Evolutionary conservation across 2,888 invertebrate genomes (phyloP).

Genomic region (Miltochrista miniata): DNA sequence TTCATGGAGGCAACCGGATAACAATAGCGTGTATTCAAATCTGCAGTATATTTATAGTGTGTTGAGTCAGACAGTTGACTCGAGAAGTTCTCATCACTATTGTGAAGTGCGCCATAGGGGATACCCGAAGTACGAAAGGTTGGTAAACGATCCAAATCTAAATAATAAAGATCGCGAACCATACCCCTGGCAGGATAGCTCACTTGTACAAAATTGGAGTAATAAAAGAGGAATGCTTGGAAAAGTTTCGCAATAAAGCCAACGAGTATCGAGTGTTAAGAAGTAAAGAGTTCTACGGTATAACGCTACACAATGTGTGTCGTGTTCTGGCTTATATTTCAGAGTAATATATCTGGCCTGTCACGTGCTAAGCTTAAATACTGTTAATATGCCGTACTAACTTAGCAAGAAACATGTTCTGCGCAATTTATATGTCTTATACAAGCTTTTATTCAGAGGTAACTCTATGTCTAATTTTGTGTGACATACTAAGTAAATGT

Average conservation of each 20-base stretch:
- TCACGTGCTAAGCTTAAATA: constrained; percentile 22
- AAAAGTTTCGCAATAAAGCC: constrained; percentile 83
- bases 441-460: too few species aligned
- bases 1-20: constrained; percentile 20
- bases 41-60: constrained; percentile 23
- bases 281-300: constrained; percentile 73
- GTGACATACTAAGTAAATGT: too few species aligned
- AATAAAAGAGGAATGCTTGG: constrained; percentile 82
- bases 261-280: constrained; percentile 83
- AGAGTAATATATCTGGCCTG: constrained; percentile 24
- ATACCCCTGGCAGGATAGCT: constrained; percentile 65
- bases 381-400: neutral
- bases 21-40: constrained; percentile 26
- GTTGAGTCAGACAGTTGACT: constrained; percentile 35
- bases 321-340: constrained; percentile 30
- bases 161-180: constrained; percentile 77
- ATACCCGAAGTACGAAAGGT: constrained; percentile 29
- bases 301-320: constrained; percentile 25
- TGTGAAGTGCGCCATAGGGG: constrained; percentile 38
- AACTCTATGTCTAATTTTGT: too few species aligned
- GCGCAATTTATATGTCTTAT: too few species aligned
- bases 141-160: constrained; percentile 72
- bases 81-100: constrained; percentile 26
- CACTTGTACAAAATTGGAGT: constrained; percentile 82
- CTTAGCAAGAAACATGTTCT: neutral